Percentiles rank a stretch among this genome's conserved stretches.
Evolutionary conservation across 2,888 invertebrate species (phyloP).

Genomic region (Drosophila colorata): DNA sequence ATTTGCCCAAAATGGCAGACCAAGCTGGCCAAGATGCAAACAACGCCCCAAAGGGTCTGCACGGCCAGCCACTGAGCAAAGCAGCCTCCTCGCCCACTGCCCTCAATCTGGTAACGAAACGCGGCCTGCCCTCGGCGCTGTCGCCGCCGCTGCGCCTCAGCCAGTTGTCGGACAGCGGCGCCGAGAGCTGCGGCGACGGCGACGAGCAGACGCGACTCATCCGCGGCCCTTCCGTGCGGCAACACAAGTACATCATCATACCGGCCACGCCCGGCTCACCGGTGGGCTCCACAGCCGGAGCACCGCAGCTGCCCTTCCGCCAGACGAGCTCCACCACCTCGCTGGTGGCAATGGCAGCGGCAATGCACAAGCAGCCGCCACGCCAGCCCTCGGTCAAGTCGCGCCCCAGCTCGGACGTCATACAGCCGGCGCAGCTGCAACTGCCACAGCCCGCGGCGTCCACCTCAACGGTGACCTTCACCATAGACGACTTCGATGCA

Average conservation of each 20-base stretch:
- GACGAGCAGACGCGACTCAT: slow-evolving; percentile 83
- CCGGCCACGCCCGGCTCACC: slow-evolving; percentile 78
- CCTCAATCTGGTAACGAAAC: slow-evolving; percentile 52
- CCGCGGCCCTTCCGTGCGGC: slow-evolving; percentile 77
- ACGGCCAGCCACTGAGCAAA: slow-evolving; percentile 44
- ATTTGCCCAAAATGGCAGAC: slow-evolving; percentile 42
- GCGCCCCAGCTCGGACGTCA: slow-evolving; percentile 72
- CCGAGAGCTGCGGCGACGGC: slow-evolving; percentile 78
- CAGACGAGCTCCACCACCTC: slow-evolving; percentile 75
- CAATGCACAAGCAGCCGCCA: slow-evolving; percentile 59
- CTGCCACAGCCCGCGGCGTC: slow-evolving; percentile 45
- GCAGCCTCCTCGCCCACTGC: slow-evolving; percentile 69
- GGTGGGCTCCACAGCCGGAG: background rate
- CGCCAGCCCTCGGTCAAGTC: slow-evolving; percentile 61
- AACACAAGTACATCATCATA: slow-evolving; percentile 84
- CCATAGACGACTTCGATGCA: slow-evolving; percentile 67
- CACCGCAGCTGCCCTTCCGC: slow-evolving; percentile 60
- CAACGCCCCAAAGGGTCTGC: slow-evolving; percentile 12
- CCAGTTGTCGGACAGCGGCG: slow-evolving; percentile 81
- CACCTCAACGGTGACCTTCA: slow-evolving; percentile 74
- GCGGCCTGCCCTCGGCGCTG: slow-evolving; percentile 56
- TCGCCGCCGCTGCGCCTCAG: slow-evolving; percentile 76
- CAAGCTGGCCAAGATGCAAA: slow-evolving; percentile 39
- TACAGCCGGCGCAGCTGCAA: slow-evolving; percentile 58
- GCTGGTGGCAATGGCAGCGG: slow-evolving; percentile 68